Evolutionary conservation across 2,113 vertebrate genomes (phyloP).

Genomic region (Morone saxatilis): DNA sequence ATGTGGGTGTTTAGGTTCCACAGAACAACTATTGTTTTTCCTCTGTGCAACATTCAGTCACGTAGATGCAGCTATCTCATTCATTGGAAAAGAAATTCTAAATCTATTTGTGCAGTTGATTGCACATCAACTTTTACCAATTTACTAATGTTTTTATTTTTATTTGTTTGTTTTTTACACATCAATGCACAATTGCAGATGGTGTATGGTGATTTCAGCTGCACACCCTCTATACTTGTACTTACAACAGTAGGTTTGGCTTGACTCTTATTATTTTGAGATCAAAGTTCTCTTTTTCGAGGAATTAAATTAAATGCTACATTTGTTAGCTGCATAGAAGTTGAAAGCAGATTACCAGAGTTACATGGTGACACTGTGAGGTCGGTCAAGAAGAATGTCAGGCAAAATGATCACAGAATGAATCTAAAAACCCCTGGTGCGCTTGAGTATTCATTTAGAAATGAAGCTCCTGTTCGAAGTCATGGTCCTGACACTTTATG

Average conservation of each 20-base stretch:
- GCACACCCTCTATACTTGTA: neutral
- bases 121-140: neutral
- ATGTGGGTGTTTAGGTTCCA: neutral
- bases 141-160: neutral
- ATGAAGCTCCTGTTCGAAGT: neutral
- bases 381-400: neutral
- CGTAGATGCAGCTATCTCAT: neutral
- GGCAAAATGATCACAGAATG: neutral
- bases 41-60: neutral
- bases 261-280: neutral
- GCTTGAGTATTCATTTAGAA: neutral
- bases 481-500: constrained; percentile 6
- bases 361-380: neutral
- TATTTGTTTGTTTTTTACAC: neutral
- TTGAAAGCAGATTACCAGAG: neutral
- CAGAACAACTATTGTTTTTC: neutral
- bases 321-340: neutral
- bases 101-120: neutral
- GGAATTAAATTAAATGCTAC: neutral
- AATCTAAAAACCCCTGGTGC: neutral
- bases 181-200: neutral
- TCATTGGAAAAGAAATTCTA: neutral
- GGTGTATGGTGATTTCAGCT: neutral
- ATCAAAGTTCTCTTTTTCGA: neutral
- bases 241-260: neutral